Conservation (phyloP, 2,113 vertebrate genomes). For the Hiodon tergisus region DNA sequence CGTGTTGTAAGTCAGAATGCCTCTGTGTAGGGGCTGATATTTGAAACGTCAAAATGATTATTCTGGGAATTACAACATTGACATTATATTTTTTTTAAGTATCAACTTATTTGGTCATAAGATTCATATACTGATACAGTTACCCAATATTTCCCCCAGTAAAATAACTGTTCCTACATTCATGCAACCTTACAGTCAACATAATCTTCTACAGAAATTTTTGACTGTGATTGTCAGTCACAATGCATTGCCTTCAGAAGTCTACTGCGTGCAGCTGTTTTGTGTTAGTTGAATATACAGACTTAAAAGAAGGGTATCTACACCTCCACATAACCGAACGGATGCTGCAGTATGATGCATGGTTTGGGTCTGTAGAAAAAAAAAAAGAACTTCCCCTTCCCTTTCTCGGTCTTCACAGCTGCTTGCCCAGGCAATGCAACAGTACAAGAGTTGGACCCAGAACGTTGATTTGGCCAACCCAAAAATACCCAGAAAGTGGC, state of each 20-base stretch:
- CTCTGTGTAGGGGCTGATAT: too few species aligned
- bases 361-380: not conserved
- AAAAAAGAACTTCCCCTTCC: not conserved
- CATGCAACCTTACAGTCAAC: not conserved
- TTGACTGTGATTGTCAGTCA: not conserved
- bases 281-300: not conserved
- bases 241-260: not conserved
- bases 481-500: too few species aligned
- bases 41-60: too few species aligned
- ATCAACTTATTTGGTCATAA: too few species aligned
- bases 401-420: not conserved
- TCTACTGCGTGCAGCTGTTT: not conserved
- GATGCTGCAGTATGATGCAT: slow-evolving; percentile 19
- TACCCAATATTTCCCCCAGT: too few species aligned
- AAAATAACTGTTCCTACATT: too few species aligned
- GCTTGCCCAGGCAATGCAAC: not conserved
- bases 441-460: not conserved
- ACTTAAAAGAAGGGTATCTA: slow-evolving; percentile 15
- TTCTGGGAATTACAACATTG: too few species aligned
- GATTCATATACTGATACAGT: too few species aligned
- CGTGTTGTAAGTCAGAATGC: too few species aligned
- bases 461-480: not conserved
- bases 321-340: slow-evolving; percentile 23
- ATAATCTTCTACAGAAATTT: too few species aligned
- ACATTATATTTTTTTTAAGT: too few species aligned